A percentile compares a stretch with the other conserved stretches of the same genome.
These are phyloP conservation scores for Campaea margaritaria DNA, from an alignment of 2,888 invertebrate species.

Conservation along the genomic window DNA sequence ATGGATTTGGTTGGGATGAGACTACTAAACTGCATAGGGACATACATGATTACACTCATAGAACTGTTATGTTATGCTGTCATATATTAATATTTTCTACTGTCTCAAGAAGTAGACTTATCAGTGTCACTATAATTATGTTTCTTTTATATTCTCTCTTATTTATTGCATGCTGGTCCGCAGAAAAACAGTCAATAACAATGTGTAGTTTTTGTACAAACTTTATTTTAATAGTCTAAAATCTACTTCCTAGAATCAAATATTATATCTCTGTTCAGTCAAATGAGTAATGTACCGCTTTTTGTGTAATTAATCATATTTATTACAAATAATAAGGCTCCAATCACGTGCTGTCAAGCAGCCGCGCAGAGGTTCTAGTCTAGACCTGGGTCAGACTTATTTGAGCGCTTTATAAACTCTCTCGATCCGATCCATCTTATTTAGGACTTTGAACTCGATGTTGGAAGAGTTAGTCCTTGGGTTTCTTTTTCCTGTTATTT, in stretches of 20 bases:
- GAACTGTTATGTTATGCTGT: too few relatives aligned
- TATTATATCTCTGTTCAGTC: constrained; percentile 27
- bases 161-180: background rate
- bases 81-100: too few relatives aligned
- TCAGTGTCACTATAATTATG: too few relatives aligned
- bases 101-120: background rate
- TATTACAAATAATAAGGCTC: background rate
- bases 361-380: background rate
- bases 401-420: background rate
- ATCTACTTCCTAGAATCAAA: constrained; percentile 12
- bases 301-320: constrained; percentile 45
- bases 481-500: too few relatives aligned
- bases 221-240: background rate
- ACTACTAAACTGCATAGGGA: too few relatives aligned
- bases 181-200: constrained; percentile 4
- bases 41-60: too few relatives aligned
- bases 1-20: too few relatives aligned
- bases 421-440: background rate
- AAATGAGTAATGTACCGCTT: constrained; percentile 29
- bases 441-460: too few relatives aligned
- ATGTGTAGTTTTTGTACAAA: background rate
- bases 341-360: background rate
- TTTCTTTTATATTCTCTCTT: too few relatives aligned
- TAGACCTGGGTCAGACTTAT: background rate
- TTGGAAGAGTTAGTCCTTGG: too few relatives aligned